Percentiles rank a stretch among this genome's conserved stretches.
These are phyloP conservation scores for Eilema griseolum DNA, from an alignment of 2,888 invertebrate genomes.

Conservation along the genomic window DNA sequence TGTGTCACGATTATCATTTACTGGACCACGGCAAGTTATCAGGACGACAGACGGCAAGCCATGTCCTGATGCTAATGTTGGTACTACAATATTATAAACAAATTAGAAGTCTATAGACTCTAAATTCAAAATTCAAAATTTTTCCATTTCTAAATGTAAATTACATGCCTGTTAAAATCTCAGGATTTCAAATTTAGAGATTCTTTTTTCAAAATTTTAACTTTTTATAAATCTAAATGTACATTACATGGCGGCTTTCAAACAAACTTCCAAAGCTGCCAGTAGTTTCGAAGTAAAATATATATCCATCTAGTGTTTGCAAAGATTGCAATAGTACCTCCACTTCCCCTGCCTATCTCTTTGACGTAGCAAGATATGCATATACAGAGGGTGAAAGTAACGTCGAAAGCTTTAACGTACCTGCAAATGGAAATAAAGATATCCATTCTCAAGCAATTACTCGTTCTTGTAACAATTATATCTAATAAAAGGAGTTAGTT, in stretches of 20 bases:
- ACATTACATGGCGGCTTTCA: not conserved
- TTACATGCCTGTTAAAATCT: no score
- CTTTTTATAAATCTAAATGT: not conserved
- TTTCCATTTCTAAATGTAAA: no score
- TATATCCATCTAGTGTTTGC: slow-evolving; percentile 36
- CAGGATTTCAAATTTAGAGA: no score
- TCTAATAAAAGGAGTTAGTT: no score
- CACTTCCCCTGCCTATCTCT: slow-evolving; percentile 50
- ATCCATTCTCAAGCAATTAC: not conserved
- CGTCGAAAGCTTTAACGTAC: slow-evolving; percentile 19
- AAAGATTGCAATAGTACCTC: slow-evolving; percentile 38
- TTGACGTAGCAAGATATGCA: slow-evolving; percentile 50
- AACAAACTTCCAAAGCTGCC: slow-evolving; percentile 22
- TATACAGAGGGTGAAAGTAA: slow-evolving; percentile 49
- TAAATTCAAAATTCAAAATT: no score
- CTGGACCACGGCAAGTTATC: no score
- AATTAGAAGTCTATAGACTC: no score
- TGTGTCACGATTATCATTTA: no score
- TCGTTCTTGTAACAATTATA: not conserved
- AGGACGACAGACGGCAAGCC: no score
- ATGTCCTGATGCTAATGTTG: no score
- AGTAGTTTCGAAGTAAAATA: slow-evolving; percentile 36
- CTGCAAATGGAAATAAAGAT: slow-evolving; percentile 7
- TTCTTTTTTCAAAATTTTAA: not conserved
- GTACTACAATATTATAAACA: no score